Conservation (phyloP, 2,888 invertebrate genomes). For the Eurois occulta region DNA sequence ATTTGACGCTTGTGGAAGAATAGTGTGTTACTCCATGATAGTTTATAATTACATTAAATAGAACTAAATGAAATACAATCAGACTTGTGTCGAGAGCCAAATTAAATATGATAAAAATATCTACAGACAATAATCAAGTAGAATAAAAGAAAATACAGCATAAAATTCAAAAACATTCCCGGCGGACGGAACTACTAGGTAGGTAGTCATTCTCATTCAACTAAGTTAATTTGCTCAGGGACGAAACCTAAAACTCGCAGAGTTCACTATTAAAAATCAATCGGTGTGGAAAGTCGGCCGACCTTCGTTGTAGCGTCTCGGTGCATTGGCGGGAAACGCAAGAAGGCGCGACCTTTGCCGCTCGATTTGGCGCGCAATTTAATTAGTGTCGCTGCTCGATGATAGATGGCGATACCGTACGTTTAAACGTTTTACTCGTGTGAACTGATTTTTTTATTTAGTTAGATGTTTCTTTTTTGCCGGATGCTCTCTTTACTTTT, state of each 20-base stretch:
- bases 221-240: conserved; percentile 85
- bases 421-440: conserved; percentile 39
- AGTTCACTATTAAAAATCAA: conserved; percentile 89
- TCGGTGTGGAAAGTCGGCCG: conserved; percentile 85
- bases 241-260: conserved; percentile 85
- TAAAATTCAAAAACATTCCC: conserved; percentile 10
- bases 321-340: conserved; percentile 86
- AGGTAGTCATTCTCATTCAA: conserved; percentile 76
- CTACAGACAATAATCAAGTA: neutral
- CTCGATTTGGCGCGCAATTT: conserved; percentile 90
- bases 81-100: neutral
- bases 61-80: neutral
- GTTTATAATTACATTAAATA: neutral
- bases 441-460: conserved; percentile 14
- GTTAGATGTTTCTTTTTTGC: neutral
- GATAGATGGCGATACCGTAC: conserved; percentile 83
- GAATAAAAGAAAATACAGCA: neutral
- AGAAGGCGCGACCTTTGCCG: conserved; percentile 87
- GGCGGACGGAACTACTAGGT: conserved; percentile 71
- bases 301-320: conserved; percentile 85
- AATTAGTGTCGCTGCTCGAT: conserved; percentile 87
- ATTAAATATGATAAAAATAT: neutral
- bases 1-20: conserved; percentile 5
- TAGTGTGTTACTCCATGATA: neutral
- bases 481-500: neutral